Base-by-base conservation (phyloP, 2,113 vertebrate species). In the Mus pahari region DNA sequence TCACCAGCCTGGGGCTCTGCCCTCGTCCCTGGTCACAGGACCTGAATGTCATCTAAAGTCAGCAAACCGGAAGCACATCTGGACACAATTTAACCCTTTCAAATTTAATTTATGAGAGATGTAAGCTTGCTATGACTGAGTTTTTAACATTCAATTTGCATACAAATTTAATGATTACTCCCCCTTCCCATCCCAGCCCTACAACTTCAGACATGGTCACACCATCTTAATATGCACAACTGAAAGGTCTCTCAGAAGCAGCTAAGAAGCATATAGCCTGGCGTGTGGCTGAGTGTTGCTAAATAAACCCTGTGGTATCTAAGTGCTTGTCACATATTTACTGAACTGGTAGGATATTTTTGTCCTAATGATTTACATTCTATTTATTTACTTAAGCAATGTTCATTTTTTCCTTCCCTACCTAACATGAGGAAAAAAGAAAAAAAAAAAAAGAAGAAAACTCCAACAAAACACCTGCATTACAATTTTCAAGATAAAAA, bases 91-190 rank as follows among this genome's bases (percentile, higher is more conserved):
- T 42, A 50, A 68, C 36, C 42, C 36, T 48, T 89, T 84, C 39
- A 70, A 50, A 58, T 79, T 79, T 60, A 50, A n/a, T 45, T 64
- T 75, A 14, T 66, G 53, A 82, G 3, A 45, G 66, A 66, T 60
- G 39, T 86, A 55, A 86, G 42, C 64, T 71, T 3, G 14, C 24
- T 78, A 62, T 74, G 87, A 88, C 78, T 64, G 93, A 48, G 33
- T 62, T 89, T 94, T 94, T 86, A 92, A 92, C 86, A 75, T 62
- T 62, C 60, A 62, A 96, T 73, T 24, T 78, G 36, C 28, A 36
- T 66, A n/a, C 77, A 64, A 86, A 96, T 94, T 88, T 86, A 94
- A 92, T 77, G 48, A 86, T 70, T 55, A 74, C 33, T 12, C 50
- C 74, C 42, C n/a, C 87, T 73, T 48, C 74, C n/a, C n/a, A 83